These are phyloP conservation scores for Pan paniscus DNA, from an alignment of 2,113 vertebrate species.

Conservation along the genomic window DNA sequence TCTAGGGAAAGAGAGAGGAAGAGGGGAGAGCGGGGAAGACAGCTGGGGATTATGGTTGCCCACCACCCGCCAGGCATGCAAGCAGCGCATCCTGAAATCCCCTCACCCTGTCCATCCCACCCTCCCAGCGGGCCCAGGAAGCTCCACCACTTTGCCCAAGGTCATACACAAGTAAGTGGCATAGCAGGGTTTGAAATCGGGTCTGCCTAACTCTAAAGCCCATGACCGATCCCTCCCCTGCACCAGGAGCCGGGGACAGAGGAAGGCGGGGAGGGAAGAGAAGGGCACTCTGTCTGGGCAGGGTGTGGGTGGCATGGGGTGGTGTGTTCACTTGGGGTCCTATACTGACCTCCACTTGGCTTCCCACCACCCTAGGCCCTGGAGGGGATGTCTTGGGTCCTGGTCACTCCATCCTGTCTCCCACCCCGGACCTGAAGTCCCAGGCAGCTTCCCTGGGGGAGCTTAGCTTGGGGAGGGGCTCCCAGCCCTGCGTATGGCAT, in stretches of 20 bases:
- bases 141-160: too few relatives aligned
- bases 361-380: neutral
- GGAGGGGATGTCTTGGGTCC: neutral
- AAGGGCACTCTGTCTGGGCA: neutral
- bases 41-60: fast-evolving
- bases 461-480: neutral
- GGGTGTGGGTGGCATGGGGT: neutral
- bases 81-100: neutral
- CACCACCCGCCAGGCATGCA: fast-evolving
- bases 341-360: neutral
- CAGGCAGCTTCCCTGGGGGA: neutral
- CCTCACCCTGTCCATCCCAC: neutral
- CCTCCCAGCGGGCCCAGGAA: neutral
- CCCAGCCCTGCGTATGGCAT: neutral
- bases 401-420: neutral
- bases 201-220: neutral
- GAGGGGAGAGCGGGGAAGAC: constrained; percentile 3
- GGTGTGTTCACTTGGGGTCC: neutral
- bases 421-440: neutral
- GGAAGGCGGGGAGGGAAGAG: neutral
- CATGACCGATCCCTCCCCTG: neutral
- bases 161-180: neutral
- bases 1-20: constrained; percentile 83
- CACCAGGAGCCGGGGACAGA: neutral
- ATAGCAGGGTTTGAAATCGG: neutral